Conservation (phyloP, 2,113 vertebrate species). For the Mirounga angustirostris region DNA sequence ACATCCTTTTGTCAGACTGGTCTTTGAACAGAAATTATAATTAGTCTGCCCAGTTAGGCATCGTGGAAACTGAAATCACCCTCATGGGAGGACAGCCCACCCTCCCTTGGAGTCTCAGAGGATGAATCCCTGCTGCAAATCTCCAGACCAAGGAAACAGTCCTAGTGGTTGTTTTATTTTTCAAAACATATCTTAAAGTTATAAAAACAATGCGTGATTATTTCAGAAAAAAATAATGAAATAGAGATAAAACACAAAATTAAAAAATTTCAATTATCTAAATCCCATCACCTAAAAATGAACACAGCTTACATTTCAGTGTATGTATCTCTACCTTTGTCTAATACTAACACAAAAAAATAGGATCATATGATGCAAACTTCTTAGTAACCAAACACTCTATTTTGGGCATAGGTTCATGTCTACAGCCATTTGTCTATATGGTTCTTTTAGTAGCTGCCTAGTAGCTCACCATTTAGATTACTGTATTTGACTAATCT, state of each 20-base stretch:
- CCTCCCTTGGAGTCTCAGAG: not conserved
- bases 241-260: not conserved
- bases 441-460: not conserved
- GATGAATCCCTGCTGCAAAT: not conserved
- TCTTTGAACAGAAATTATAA: constrained; percentile 36
- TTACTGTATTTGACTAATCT: not conserved
- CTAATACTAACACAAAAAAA: constrained; percentile 7
- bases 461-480: not conserved
- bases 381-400: not conserved
- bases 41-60: not conserved
- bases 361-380: not conserved
- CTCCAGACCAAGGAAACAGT: not conserved
- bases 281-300: constrained; percentile 9
- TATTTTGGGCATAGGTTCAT: not conserved
- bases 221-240: constrained; percentile 47
- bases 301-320: not conserved
- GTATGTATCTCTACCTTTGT: not conserved
- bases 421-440: not conserved
- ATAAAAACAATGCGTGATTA: constrained; percentile 1
- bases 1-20: not conserved
- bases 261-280: not conserved
- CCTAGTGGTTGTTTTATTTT: not conserved
- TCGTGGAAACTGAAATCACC: not conserved
- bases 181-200: not conserved
- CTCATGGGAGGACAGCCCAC: not conserved